Conservation (phyloP, 2,888 invertebrate genomes). For the Mamestra brassicae region DNA sequence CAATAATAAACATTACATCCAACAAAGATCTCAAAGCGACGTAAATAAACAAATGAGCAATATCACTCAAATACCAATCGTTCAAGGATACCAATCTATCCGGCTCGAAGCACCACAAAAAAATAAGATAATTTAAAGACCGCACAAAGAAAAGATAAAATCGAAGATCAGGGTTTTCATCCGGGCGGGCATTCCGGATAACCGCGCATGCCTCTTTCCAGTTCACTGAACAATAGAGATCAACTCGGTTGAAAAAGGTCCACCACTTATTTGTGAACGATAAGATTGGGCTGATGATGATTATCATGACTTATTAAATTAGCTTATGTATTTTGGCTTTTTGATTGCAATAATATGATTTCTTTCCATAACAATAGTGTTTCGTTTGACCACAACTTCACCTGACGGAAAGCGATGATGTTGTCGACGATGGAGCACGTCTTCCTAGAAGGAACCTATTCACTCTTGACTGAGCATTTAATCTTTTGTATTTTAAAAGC, state of each 20-base stretch:
- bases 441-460: too few relatives aligned
- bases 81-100: conserved; percentile 11
- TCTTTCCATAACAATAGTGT: too few relatives aligned
- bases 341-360: too few relatives aligned
- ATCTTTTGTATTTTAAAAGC: neutral
- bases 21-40: conserved; percentile 21
- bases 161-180: conserved; percentile 43
- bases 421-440: too few relatives aligned
- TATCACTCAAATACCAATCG: conserved; percentile 8
- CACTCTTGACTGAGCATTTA: too few relatives aligned
- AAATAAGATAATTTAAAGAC: conserved; percentile 15
- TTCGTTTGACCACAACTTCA: too few relatives aligned
- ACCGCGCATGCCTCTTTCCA: conserved; percentile 32
- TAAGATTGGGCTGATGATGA: conserved; percentile 12
- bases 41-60: conserved; percentile 26
- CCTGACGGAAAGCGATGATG: too few relatives aligned
- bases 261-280: conserved; percentile 25
- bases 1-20: conserved; percentile 28
- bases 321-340: too few relatives aligned
- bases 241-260: conserved; percentile 41
- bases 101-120: neutral
- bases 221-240: conserved; percentile 49
- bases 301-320: conserved; percentile 9
- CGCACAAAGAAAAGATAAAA: conserved; percentile 28
- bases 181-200: conserved; percentile 30